Base-by-base conservation (phyloP, 2,888 invertebrate species). In the Cinara cedri region DNA sequence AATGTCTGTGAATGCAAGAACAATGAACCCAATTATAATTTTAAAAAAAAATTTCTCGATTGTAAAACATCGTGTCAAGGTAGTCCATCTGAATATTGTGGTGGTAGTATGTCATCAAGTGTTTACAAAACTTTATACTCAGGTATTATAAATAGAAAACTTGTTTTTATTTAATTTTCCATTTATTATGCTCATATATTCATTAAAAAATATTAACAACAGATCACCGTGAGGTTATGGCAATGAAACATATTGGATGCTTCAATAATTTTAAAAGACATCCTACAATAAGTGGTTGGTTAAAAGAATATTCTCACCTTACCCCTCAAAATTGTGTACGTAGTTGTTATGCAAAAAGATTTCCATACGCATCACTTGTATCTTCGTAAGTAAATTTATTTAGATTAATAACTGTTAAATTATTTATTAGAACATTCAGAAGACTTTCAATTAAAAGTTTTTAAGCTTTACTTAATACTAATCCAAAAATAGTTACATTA, bases 41-140 rank as follows among this genome's bases (percentile, higher is more conserved):
- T 70, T 34, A 62, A 70, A 60, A 70, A 60, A 62, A 68, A 46
- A 42, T 49, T 34, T 51, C 42, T 34, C 49, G 68, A 60, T 13
- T 78, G 78, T 24, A 68, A 51, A 24, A 78, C 70, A 4, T 2
- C 21, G 11, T 78, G 78, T 51, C 1, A 16, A 62, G 78, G 62
- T 62, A 51, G 70, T n/a, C 78, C 78, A 14, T 60, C 78, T 51
- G 78, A 78, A 46, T 34, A 62, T 42, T 80, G 80, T 57, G 80
- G 80, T 34, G 80, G 80, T 9, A 72, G 72, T 62, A 24, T 3
- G 14, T 49, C 57, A 49, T 19, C 9, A 16, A 80, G 51, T 24
- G 14, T 80, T 34, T 80, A 80, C 3, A 65, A 55, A 21, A 72
- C 80, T 14, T 63, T 72, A 63, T 78, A 60, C 42, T 55, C 66